A percentile compares a stretch with the other conserved stretches of the same genome.
phyloP scores from a whole-genome alignment of 2,113 vertebrate genomes.

The Anarrhichthys ocellatus region DNA sequence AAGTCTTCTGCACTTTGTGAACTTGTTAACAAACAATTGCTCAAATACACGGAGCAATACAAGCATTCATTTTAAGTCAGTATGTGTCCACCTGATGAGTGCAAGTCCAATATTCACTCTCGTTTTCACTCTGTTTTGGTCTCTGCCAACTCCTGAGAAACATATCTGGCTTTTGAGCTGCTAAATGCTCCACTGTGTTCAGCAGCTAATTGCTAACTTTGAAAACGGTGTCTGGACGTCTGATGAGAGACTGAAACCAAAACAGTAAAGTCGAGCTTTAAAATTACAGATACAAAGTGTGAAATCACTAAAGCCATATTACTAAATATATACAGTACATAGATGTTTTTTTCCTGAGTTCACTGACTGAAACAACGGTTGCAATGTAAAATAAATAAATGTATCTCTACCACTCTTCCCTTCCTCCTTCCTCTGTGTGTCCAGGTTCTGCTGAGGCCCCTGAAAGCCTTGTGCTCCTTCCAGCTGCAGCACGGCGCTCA shows the following conservation, averaged over 20 bases:
- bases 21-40: background rate
- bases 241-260: background rate
- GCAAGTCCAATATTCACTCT: background rate
- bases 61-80: background rate
- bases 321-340: background rate
- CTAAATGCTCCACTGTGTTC: background rate
- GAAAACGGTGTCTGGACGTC: background rate
- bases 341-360: background rate
- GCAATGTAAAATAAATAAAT: background rate
- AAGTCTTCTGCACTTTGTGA: no score
- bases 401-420: background rate
- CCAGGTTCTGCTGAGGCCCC: slow-evolving; percentile 92
- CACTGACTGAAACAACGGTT: background rate
- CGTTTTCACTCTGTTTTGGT: background rate
- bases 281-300: background rate
- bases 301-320: background rate
- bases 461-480: slow-evolving; percentile 95
- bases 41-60: background rate
- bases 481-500: slow-evolving; percentile 97
- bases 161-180: background rate
- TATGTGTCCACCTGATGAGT: background rate
- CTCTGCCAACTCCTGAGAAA: background rate
- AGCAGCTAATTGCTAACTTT: background rate
- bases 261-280: background rate
- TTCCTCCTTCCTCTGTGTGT: slow-evolving; percentile 26